Base-by-base conservation (phyloP, 2,113 vertebrate genomes). In the Osmerus mordax region DNA sequence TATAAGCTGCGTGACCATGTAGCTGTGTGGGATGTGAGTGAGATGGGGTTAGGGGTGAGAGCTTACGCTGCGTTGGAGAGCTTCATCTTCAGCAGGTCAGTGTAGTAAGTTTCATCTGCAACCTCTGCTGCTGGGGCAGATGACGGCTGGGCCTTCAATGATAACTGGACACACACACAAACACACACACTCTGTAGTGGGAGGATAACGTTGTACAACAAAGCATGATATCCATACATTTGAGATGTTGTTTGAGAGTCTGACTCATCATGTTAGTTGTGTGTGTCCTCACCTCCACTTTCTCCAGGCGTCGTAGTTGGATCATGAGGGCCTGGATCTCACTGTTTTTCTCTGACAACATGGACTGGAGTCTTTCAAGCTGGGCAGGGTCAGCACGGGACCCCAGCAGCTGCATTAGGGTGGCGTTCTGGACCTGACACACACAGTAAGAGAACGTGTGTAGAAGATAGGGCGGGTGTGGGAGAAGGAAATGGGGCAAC, bases 261-360 rank as follows among this genome's bases (percentile, higher is more conserved):
- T 47, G 41, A 47, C 41, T 47, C 41, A 11, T 47, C 41, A 47
- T 47, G 41, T 47, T 7, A 11, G 5, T 36, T 36, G 32, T 36
- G 32, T 47, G 41, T 47, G 41, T 47, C 9, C 76, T 65, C 87
- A 97, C 95, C 93, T 94, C 94, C 80, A 91, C 87, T 86, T 94
- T 96, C 86, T 98, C 95, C 75, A 98, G 85, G 29, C 92, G 91
- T 56, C 91, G 92, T 66, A 97, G 89, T 91, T 97, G 95, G 7
- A 89, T 81, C 71, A 95, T 89, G 3, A 98, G 93, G 65, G 91
- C 90, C 79, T 97, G 93, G 77, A 99, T 93, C 85, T 99, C 97
- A 55, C 86, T 92, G 70, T 98, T 98, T 69, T 97, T 98, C 77
- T 98, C 95, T 0, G 89, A 93, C 15, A 99, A 77, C 94, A 98